These are phyloP conservation scores for Epsilonema sp. DNA, from an alignment of 2,888 invertebrate species.

Conservation along the genomic window DNA sequence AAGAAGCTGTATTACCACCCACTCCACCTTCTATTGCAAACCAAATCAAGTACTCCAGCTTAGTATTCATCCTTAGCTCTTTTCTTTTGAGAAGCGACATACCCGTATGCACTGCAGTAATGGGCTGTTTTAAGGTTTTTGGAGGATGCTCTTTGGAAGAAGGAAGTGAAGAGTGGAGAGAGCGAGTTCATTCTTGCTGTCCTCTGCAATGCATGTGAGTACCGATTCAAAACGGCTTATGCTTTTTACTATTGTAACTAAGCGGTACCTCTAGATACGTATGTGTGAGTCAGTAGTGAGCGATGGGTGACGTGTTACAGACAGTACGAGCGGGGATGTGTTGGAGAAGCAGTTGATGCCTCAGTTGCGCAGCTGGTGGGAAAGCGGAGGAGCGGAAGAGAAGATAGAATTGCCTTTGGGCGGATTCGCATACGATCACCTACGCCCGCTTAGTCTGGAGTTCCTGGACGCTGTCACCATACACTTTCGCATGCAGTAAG, in stretches of 20 bases:
- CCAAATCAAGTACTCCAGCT: conserved; percentile 49
- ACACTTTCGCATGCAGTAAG: conserved; percentile 5
- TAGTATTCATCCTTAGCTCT: conserved; percentile 5
- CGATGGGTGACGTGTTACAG: too few species aligned
- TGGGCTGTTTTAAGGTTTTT: conserved; percentile 43
- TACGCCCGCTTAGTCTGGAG: not conserved
- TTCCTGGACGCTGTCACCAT: conserved; percentile 6
- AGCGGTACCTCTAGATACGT: too few species aligned
- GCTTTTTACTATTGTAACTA: too few species aligned
- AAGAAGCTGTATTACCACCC: conserved; percentile 41
- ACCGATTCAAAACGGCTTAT: too few species aligned
- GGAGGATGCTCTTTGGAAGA: conserved; percentile 45
- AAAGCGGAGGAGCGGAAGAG: too few species aligned
- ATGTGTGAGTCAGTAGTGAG: too few species aligned
- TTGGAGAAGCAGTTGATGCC: too few species aligned
- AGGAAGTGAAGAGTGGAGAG: conserved; percentile 35
- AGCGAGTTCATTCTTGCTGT: conserved; percentile 68
- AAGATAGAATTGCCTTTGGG: too few species aligned
- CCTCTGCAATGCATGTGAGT: conserved; percentile 66
- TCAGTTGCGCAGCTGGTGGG: too few species aligned
- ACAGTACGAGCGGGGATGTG: too few species aligned
- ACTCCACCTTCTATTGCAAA: conserved; percentile 59
- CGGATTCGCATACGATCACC: not conserved
- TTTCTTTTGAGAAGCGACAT: not conserved
- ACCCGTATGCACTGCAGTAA: too few species aligned